Conservation (phyloP, 2,888 invertebrate species). For the Tiliacea citrago region DNA sequence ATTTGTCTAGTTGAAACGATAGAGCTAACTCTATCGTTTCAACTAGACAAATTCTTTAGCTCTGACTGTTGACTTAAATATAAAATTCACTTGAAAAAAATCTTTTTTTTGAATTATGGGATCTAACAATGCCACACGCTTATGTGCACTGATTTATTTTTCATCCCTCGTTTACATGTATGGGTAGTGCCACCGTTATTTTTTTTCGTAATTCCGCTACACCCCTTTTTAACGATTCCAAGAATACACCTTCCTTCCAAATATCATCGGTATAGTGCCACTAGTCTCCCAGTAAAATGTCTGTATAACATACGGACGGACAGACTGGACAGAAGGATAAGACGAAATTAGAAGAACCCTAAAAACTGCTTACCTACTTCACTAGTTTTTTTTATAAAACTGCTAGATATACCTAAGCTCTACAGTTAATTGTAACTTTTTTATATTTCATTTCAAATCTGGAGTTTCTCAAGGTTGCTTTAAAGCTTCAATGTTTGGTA, state of each 20-base stretch:
- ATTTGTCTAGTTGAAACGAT: too few species aligned
- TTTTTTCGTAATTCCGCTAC: not conserved
- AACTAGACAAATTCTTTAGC: too few species aligned
- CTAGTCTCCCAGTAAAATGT: not conserved
- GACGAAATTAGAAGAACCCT: not conserved
- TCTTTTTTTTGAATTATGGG: too few species aligned
- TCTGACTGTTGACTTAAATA: too few species aligned
- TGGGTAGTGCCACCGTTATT: not conserved
- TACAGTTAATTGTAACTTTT: not conserved
- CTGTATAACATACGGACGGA: not conserved
- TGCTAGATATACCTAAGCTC: too few species aligned
- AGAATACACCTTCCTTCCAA: not conserved
- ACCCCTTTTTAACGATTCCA: not conserved
- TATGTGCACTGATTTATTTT: too few species aligned
- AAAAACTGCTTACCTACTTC: not conserved
- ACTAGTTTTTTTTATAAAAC: not conserved
- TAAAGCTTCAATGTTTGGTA: not conserved
- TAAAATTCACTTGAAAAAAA: too few species aligned
- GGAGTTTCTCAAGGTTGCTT: not conserved
- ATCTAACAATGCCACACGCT: too few species aligned
- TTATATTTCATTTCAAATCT: not conserved
- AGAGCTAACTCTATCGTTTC: too few species aligned
- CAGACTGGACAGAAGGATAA: not conserved
- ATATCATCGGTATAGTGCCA: not conserved
- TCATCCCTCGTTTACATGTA: not conserved